Percentiles rank a stretch among this genome's conserved stretches.
Conservation (phyloP, 2,113 vertebrate species). For the Myiopsitta monachus region DNA sequence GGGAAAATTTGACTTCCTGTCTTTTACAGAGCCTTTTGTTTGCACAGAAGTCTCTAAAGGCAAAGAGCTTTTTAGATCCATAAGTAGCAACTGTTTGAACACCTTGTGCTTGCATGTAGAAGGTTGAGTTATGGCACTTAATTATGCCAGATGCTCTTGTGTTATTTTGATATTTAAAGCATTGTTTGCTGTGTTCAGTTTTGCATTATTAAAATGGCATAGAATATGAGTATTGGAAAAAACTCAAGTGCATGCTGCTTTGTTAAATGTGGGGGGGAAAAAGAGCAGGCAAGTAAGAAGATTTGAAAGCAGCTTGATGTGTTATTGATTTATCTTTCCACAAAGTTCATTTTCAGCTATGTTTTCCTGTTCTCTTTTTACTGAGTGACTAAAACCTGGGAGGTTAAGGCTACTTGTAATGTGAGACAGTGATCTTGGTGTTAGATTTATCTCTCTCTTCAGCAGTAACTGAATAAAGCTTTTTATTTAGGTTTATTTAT, state of each 20-base stretch:
- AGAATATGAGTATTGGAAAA: not conserved
- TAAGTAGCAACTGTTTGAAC: not conserved
- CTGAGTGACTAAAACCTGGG: not conserved
- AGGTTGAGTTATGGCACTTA: not conserved
- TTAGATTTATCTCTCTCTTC: not conserved
- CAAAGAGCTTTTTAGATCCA: not conserved
- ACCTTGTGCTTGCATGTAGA: not conserved
- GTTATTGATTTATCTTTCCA: not conserved
- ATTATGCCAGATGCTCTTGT: not conserved
- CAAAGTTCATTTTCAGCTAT: not conserved
- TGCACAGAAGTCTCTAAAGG: not conserved
- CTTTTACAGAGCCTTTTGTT: not conserved
- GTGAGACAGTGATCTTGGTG: not conserved
- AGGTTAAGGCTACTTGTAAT: not conserved
- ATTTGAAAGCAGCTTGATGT: not conserved
- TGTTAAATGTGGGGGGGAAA: not conserved
- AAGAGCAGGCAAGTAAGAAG: not conserved
- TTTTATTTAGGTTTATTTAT: constrained; percentile 94
- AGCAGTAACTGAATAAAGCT: not conserved
- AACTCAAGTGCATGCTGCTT: not conserved
- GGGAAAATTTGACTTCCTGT: not conserved
- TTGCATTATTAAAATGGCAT: not conserved
- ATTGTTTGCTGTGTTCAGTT: not conserved
- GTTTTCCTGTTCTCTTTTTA: not conserved
- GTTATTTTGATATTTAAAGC: not conserved